Evolutionary conservation across 2,888 invertebrate species (phyloP), one percentile per base, ranked within the genome.

Genomic region (Pollenia amentaria): DNA sequence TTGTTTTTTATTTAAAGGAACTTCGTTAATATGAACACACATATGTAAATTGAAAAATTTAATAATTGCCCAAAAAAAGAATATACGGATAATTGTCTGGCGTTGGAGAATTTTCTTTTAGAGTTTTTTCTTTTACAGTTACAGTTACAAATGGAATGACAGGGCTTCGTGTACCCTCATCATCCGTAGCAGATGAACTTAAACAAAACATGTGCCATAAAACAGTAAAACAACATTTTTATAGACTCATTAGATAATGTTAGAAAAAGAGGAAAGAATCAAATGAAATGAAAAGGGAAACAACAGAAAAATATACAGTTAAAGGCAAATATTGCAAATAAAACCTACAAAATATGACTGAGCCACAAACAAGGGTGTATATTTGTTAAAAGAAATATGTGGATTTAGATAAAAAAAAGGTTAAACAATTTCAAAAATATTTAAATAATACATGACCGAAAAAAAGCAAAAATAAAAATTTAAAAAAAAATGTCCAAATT

Each of bases 211-310:
- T 73, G 64, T 65, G 46, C 48, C 75, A 70, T 72, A 70, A 79
- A 85, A 76, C 46, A 70, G 75, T 76, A 80, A 84, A 70, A 80
- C 75, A 80, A 76, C 75, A 85, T 62, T 70, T 85, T 85, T 85
- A 85, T 76, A 72, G 70, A 80, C 80, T 85, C 85, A 85, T 81
- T 81, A 85, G 72, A 67, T 77, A 70, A 85, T 70, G 76, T 57
- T 73, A 42, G 14, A 18, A 55, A 62, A 78, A 62, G n/a, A 44
- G 14, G 16, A 53, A 79, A 46, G 11, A 53, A 65, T 21, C 38
- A 53, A 46, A 18, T 2, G 2, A 67, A 72, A 80, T 29, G 73
- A 72, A 55, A 64, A 64, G 18, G 12, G 40, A 73, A 75, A 62
- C 64, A 55, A 55, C 64, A 53, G 38, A 65, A 72, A 72, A 38